Conservation (phyloP, 2,888 invertebrate genomes). For the Patella ulyssiponensis region DNA sequence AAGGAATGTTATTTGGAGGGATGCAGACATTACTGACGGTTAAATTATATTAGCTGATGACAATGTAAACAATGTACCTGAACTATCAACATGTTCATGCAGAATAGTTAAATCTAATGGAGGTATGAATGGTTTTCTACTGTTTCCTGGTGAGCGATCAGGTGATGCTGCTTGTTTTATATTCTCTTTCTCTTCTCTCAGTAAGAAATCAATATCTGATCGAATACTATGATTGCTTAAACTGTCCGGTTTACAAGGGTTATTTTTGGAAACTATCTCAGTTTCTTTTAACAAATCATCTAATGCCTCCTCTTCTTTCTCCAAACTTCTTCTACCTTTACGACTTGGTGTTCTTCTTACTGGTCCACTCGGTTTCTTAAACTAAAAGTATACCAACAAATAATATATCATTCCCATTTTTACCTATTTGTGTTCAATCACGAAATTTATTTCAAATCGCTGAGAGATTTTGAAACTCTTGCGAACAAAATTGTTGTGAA, state of each 20-base stretch:
- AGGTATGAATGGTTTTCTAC: conserved; percentile 68
- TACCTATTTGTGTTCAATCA: too few species aligned
- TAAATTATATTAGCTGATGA: neutral
- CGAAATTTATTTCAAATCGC: too few species aligned
- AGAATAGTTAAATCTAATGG: conserved; percentile 76
- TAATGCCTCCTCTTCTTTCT: conserved; percentile 31
- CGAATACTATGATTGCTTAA: conserved; percentile 18
- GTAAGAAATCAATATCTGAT: neutral
- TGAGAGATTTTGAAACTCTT: too few species aligned
- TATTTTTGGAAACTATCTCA: conserved; percentile 24
- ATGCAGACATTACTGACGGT: too few species aligned
- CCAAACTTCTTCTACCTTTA: conserved; percentile 40
- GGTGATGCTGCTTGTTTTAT: conserved; percentile 38
- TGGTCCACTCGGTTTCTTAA: conserved; percentile 63
- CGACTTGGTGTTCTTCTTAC: conserved; percentile 60
- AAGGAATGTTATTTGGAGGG: too few species aligned
- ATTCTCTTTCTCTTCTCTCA: conserved; percentile 30
- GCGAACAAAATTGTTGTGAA: too few species aligned
- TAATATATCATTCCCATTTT: too few species aligned
- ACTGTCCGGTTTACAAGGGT: conserved; percentile 18
- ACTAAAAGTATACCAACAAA: conserved; percentile 36
- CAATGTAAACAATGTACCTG: conserved; percentile 62
- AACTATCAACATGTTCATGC: conserved; percentile 77
- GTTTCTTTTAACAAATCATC: conserved; percentile 31
- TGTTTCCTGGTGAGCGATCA: conserved; percentile 75